Base-by-base conservation (phyloP, 2,113 vertebrate species). In the Sceloporus undulatus region DNA sequence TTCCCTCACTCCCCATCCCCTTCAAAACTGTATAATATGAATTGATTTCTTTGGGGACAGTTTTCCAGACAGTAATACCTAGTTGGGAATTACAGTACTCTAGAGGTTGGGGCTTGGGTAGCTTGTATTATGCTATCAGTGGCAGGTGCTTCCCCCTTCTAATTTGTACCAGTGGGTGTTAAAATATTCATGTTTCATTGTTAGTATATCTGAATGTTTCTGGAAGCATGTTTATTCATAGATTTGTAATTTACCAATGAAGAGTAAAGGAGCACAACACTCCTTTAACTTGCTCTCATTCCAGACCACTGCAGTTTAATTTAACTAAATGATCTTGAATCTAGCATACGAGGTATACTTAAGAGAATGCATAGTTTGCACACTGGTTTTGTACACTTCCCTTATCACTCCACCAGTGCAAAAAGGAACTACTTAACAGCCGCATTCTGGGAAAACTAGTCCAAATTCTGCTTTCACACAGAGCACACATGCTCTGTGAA, bases 121-220 rank as follows among this genome's bases (percentile, higher is more conserved):
- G 9, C 21, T 62, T 71, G 3, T 54, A 27, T 86, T 86, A 70
- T 85, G 62, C 14, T 81, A 59, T 78, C 77, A 89, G 66, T 65
- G 80, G 62, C 87, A 93, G 86, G 84, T 91, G 82, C 0, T 1
- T 2, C 10, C 25, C 25, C 38, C 75, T 87, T 78, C 87, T 86
- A 86, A 87, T 90, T 77, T 90, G 38, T 88, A 88, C 84, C 68
- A 84, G 10, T 82, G 82, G 59, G 73, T 88, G 87, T 93, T 85
- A 66, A 93, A 90, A 90, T 86, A 91, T 68, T 88, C 79, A 81
- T 73, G 89, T 84, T 85, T 52, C 83, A 79, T 10, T 13, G 40
- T 88, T 90, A 91, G 59, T 38, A 80, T 91, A 87, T 90, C 76
- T 86, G n/a, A 83, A 87, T 48, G 38, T 76, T 88, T 92, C 62